A percentile compares a stretch with the other conserved stretches of the same genome.
Conservation (phyloP, 1,140 invertebrate genomes). For the Diorhabda elongata region DNA sequence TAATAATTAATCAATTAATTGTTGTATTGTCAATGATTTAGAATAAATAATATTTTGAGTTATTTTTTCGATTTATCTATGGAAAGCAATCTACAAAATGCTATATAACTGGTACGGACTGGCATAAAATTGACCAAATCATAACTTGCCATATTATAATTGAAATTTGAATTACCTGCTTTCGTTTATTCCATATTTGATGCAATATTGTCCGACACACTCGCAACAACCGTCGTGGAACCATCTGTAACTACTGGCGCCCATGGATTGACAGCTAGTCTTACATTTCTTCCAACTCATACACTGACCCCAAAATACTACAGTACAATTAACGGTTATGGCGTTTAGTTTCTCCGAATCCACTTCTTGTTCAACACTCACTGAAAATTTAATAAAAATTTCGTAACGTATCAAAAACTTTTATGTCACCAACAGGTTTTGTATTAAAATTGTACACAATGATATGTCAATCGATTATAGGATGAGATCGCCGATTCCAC, state of each 20-base stretch:
- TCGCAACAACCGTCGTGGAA: constrained; percentile 95
- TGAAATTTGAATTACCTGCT: constrained; percentile 53
- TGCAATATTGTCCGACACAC: constrained; percentile 83
- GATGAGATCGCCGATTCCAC: no score
- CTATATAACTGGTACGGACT: not conserved
- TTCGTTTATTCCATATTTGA: constrained; percentile 90
- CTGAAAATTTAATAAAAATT: constrained; percentile 45
- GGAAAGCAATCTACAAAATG: not conserved
- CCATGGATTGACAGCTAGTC: constrained; percentile 69
- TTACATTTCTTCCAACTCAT: constrained; percentile 85
- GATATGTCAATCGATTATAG: no score
- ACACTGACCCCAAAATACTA: constrained; percentile 87
- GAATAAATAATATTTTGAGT: not conserved
- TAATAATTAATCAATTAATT: not conserved
- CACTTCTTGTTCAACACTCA: constrained; percentile 58
- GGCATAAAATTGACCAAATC: not conserved
- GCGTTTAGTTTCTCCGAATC: constrained; percentile 57
- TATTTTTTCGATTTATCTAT: not conserved
- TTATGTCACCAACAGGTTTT: no score
- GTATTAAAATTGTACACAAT: no score
- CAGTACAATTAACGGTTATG: constrained; percentile 82
- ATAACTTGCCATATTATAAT: not conserved
- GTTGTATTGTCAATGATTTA: not conserved
- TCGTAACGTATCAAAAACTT: no score
- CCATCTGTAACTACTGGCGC: constrained; percentile 74